Conservation (phyloP, 2,797 vertebrate species). For the Lepidocolaptes lacrymiger region DNA sequence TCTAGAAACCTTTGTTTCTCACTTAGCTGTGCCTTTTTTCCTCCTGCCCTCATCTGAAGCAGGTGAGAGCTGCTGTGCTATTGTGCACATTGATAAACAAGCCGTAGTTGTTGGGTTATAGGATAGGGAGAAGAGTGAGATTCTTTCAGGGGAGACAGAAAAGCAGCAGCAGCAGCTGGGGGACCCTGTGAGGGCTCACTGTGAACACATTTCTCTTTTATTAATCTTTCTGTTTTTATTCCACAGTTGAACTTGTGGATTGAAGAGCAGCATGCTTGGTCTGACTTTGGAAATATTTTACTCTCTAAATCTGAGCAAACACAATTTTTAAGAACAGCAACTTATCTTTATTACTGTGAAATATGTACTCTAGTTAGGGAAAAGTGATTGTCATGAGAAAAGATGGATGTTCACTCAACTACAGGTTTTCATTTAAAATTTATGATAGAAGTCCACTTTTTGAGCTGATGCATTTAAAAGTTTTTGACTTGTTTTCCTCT, state of each 20-base stretch:
- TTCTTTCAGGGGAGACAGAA: background rate
- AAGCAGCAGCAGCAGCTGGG: background rate
- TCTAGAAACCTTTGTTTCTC: background rate
- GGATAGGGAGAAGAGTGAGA: background rate
- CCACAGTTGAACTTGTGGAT: background rate
- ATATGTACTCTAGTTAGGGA: background rate
- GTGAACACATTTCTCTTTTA: background rate
- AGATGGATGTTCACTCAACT: background rate
- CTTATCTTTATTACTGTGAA: background rate
- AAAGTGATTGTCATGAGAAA: background rate
- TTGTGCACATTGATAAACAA: background rate
- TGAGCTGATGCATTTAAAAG: background rate
- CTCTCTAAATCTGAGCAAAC: background rate
- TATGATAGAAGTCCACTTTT: background rate
- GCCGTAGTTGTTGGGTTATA: background rate
- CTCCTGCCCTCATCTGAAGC: background rate
- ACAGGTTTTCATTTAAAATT: conserved; percentile 20
- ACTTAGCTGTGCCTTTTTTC: background rate
- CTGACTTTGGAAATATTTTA: background rate
- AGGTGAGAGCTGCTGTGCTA: background rate
- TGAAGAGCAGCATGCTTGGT: background rate
- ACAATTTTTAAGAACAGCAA: background rate
- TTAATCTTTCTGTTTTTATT: background rate
- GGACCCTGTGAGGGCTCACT: background rate
- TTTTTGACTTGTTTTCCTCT: background rate